Evolutionary conservation across 2,797 vertebrate species (phyloP).

Genomic region (Clarias pachynema): DNA sequence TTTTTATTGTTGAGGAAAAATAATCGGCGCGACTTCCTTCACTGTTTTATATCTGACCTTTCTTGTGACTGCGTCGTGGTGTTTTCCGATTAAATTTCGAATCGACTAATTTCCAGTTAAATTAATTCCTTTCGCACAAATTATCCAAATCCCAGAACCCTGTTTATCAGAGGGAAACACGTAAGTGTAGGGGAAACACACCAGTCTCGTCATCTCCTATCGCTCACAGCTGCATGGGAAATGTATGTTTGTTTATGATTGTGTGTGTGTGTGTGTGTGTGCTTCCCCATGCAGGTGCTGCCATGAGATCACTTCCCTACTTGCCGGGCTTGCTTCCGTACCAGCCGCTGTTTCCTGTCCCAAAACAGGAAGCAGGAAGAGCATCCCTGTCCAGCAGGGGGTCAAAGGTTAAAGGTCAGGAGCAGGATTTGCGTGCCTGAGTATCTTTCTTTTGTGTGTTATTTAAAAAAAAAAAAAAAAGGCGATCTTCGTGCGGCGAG

Average conservation of each 20-base stretch:
- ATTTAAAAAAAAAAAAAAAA: no score
- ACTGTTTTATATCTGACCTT: no score
- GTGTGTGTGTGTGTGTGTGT: neutral
- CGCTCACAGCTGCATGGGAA: slow-evolving; percentile 76
- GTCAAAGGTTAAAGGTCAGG: slow-evolving; percentile 59
- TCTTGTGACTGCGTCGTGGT: no score
- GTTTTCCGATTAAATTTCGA: no score
- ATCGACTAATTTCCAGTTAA: neutral
- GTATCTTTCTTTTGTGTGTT: neutral
- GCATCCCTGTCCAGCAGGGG: slow-evolving; percentile 73
- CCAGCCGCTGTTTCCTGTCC: slow-evolving; percentile 73
- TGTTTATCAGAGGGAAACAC: neutral
- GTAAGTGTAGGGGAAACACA: slow-evolving; percentile 42
- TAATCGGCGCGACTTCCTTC: no score
- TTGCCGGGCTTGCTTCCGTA: slow-evolving; percentile 58
- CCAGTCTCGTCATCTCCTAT: slow-evolving; percentile 66
- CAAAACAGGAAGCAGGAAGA: slow-evolving; percentile 78
- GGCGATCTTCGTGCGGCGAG: neutral
- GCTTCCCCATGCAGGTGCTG: slow-evolving; percentile 74
- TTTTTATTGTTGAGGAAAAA: no score
- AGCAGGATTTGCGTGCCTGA: slow-evolving; percentile 16
- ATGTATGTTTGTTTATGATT: slow-evolving; percentile 42
- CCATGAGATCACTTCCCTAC: slow-evolving; percentile 77
- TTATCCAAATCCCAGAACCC: neutral
- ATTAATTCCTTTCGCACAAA: neutral